A percentile compares a stretch with the other conserved stretches of the same genome.
These are phyloP conservation scores for Phaethornis superciliosus DNA, from an alignment of 2,113 vertebrate species.

Conservation along the genomic window DNA sequence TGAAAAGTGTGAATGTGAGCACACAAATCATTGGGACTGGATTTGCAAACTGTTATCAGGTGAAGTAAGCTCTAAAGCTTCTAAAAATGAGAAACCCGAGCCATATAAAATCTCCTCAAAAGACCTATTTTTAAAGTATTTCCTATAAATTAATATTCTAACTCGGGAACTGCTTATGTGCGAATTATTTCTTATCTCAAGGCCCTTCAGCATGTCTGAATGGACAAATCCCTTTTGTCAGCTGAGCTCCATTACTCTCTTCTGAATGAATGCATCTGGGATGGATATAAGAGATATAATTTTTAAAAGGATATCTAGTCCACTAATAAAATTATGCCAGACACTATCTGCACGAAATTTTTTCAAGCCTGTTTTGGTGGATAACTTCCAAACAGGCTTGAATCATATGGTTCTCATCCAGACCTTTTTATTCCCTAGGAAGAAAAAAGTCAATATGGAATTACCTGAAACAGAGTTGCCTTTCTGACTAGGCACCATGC, in stretches of 20 bases:
- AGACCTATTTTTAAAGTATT: slow-evolving; percentile 44
- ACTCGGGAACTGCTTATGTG: slow-evolving; percentile 35
- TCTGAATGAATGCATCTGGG: slow-evolving; percentile 54
- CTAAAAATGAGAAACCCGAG: slow-evolving; percentile 33
- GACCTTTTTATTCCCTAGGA: neutral
- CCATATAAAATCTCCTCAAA: slow-evolving; percentile 42
- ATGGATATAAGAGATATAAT: slow-evolving; percentile 47
- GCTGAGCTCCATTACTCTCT: slow-evolving; percentile 63
- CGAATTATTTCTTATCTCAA: slow-evolving; percentile 56
- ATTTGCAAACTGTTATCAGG: slow-evolving; percentile 19
- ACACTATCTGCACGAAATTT: neutral
- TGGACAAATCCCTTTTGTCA: slow-evolving; percentile 71
- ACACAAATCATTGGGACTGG: neutral
- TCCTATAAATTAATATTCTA: slow-evolving; percentile 66
- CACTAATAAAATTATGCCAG: slow-evolving; percentile 53
- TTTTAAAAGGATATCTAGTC: slow-evolving; percentile 44
- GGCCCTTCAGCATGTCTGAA: slow-evolving; percentile 56
- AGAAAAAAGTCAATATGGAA: neutral
- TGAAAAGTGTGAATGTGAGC: neutral
- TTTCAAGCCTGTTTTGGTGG: neutral
- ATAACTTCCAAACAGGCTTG: neutral
- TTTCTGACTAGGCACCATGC: neutral
- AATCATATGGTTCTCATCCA: neutral
- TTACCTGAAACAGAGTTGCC: neutral
- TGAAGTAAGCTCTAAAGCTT: slow-evolving; percentile 28